phyloP scores from a whole-genome alignment of 1,140 invertebrate genomes.

The Hylaeus anthracinus region DNA sequence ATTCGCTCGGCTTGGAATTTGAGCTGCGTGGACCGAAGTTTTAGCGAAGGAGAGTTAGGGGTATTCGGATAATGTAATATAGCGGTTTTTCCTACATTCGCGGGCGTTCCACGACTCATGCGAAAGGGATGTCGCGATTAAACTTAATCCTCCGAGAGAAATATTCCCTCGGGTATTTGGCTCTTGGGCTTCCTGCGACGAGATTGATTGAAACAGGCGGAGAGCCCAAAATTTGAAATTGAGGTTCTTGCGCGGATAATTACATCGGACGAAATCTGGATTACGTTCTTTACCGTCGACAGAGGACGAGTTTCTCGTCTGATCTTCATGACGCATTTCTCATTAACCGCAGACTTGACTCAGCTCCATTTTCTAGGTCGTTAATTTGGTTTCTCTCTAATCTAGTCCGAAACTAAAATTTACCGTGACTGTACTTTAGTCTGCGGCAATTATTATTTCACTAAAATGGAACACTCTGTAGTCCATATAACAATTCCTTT shows the following conservation, averaged over 20 bases:
- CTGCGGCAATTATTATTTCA: too few relatives aligned
- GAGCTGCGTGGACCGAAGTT: constrained; percentile 33
- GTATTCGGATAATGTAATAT: constrained; percentile 39
- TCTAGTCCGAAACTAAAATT: too few relatives aligned
- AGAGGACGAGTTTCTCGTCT: too few relatives aligned
- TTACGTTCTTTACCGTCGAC: background rate
- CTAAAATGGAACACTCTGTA: too few relatives aligned
- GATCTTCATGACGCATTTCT: background rate
- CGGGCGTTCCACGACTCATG: too few relatives aligned
- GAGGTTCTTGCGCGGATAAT: constrained; percentile 21
- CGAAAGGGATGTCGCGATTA: constrained; percentile 19
- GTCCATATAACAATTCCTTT: too few relatives aligned
- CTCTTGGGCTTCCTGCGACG: background rate
- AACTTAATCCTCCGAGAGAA: constrained; percentile 23
- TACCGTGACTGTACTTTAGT: too few relatives aligned
- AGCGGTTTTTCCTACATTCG: constrained; percentile 13
- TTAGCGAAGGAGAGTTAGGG: constrained; percentile 49
- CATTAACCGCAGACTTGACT: too few relatives aligned
- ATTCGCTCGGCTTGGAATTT: constrained; percentile 39
- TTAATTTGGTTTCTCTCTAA: too few relatives aligned
- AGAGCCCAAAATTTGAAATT: background rate
- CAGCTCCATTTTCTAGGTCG: too few relatives aligned
- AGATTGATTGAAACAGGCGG: background rate
- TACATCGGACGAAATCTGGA: background rate
- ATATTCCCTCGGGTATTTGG: background rate